Evolutionary conservation across 2,888 invertebrate genomes (phyloP), one percentile per base, ranked within the genome.

Genomic region (Caprella mutica): DNA sequence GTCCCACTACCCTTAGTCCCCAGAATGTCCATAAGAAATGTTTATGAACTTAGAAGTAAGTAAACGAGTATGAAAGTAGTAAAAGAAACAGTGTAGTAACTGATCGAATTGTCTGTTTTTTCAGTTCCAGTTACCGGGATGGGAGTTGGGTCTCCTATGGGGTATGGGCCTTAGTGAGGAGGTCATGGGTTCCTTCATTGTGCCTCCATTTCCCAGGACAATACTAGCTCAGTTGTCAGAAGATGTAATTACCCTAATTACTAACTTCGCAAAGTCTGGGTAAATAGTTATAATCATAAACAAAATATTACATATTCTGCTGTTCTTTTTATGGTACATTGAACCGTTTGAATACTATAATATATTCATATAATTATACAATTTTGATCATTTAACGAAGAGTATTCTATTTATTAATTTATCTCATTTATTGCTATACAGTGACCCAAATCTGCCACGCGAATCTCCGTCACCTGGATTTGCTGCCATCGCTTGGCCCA

Each of bases 241-340:
- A 27, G 59, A 58, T 54, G 43, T 62, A 44, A 62, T 62, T 39
- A 62, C 62, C 4, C 54, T 62, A 3, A 39, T 62, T 42, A 62
- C 62, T n/a, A 62, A 62, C 52, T 62, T 62, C 44, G 62, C 59
- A 21, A 62, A 62, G 52, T 62, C 62, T 12, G 62, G 62, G 62
- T 62, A 30, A 59, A 48, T 53, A 17, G 21, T 35, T n/a, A n/a
- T n/a, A n/a, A n/a, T n/a, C n/a, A n/a, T n/a, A n/a, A n/a, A n/a
- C n/a, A 33, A 14, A 38, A 12, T 33, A 12, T 33, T 33, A 33
- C 35, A 33, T 33, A 12, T 33, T 33, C 12, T 33, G 9, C 35
- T 12, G 35, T 33, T n/a, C n/a, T n/a, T n/a, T n/a, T n/a, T n/a
- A n/a, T n/a, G 14, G 17, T 35, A 35, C 17, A 35, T 35, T n/a